phyloP scores from a whole-genome alignment of 1,140 invertebrate genomes.

The Platyscapa corneri region DNA sequence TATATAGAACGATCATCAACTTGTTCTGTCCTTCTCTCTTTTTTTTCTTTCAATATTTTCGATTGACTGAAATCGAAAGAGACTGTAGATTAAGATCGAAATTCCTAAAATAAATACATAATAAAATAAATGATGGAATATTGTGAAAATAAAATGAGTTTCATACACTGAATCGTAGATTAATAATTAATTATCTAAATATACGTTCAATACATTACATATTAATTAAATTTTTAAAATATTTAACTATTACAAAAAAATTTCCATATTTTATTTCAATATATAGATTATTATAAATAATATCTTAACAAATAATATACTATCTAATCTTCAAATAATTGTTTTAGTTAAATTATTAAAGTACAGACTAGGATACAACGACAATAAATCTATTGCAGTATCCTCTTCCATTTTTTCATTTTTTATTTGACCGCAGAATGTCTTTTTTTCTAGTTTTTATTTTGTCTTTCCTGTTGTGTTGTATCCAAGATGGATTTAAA shows the following conservation, averaged over 20 bases:
- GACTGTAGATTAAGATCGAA: no score
- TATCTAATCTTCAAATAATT: neutral
- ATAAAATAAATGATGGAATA: no score
- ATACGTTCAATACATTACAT: no score
- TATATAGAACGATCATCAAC: neutral
- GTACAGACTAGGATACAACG: neutral
- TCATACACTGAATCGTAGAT: no score
- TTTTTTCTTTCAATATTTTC: neutral
- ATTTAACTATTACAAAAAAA: no score
- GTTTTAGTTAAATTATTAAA: constrained; percentile 15
- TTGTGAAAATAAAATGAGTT: no score
- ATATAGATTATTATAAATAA: neutral
- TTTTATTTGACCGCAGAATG: constrained; percentile 6
- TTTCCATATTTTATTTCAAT: neutral
- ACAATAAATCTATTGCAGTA: constrained; percentile 34
- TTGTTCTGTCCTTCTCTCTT: neutral
- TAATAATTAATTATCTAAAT: no score
- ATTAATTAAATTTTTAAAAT: no score
- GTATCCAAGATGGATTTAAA: neutral
- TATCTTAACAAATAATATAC: neutral
- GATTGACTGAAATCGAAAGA: neutral
- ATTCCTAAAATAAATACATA: no score
- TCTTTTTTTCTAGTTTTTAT: constrained; percentile 52
- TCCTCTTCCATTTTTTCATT: neutral
- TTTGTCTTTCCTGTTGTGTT: constrained; percentile 38